Base-by-base conservation (phyloP, 2,888 invertebrate species). In the Cataglyphis cursor region DNA sequence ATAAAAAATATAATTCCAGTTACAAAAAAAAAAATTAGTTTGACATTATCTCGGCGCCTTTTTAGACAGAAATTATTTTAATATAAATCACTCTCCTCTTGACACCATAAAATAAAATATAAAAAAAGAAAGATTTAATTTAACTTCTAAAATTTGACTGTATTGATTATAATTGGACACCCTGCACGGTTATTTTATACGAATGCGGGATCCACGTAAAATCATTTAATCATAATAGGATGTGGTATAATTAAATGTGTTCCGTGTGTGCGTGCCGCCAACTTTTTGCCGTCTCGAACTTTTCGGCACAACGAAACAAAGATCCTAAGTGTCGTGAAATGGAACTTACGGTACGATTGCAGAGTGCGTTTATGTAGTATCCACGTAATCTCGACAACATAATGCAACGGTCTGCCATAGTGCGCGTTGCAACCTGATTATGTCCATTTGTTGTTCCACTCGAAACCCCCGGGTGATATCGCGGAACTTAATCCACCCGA, bases 401-500 rank as follows among this genome's bases (percentile, higher is more conserved):
- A 80, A 84, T 80, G 85, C 85, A 73, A 54, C 59, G 68, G 66
- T 18, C 81, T 82, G 86, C 84, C 82, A 68, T 75, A 81, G 74
- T 51, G 44, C 59, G 64, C 38, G 41, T 44, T 4, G 51, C 59
- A 61, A 75, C 82, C 64, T 78, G 86, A 89, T 89, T 85, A 86
- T 75, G 83, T 82, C 83, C 86, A 87, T 89, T 89, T 81, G 78
- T 89, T 85, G 83, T 51, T 38, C 76, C 82, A 64, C 81, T 86
- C 81, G 82, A 75, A 82, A 73, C 74, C 72, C 80, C 28, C 61
- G 72, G 59, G 41, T 82, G 66, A 61, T 73, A 54, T 80, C 28
- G 78, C 68, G 82, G 61, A 87, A 89, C 89, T 89, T 88, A 90
- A 90, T 89, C 87, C 87, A 86, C 74, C 85, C 75, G 85, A 86